phyloP scores from a whole-genome alignment of 1,140 invertebrate species.

The Eurosta solidaginis region DNA sequence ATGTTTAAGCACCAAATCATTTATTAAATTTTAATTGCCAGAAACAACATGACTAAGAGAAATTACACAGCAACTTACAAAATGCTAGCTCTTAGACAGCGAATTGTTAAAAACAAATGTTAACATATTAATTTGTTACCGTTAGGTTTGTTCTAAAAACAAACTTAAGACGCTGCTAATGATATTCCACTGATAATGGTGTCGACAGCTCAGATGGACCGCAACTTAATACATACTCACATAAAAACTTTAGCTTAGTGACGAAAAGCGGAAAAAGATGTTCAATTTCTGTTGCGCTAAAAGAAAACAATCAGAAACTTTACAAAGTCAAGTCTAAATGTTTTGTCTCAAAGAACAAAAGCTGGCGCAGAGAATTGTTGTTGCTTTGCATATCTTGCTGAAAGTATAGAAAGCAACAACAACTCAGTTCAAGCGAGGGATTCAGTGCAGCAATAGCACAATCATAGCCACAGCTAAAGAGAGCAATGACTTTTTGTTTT shows the following conservation, averaged over 20 bases:
- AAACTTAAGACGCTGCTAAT: not conserved
- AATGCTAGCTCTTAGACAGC: not conserved
- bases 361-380: not conserved
- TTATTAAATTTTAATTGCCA: too few relatives aligned
- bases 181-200: not conserved
- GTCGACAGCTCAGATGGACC: not conserved
- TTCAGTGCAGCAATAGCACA: not conserved
- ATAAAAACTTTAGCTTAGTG: not conserved
- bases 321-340: not conserved
- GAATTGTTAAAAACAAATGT: not conserved
- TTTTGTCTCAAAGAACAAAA: not conserved
- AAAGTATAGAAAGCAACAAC: not conserved
- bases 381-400: not conserved
- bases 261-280: not conserved
- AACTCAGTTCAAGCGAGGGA: not conserved
- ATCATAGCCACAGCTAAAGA: not conserved
- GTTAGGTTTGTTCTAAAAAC: not conserved
- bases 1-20: too few relatives aligned
- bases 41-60: not conserved
- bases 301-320: too few relatives aligned
- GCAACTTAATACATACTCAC: not conserved
- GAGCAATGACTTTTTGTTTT: constrained; percentile 20
- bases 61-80: not conserved
- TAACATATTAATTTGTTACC: not conserved
- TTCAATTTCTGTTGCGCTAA: constrained; percentile 21